Percentiles rank a stretch among this genome's conserved stretches.
Conservation (phyloP, 2,888 invertebrate genomes). For the Eupithecia pulchellata region DNA sequence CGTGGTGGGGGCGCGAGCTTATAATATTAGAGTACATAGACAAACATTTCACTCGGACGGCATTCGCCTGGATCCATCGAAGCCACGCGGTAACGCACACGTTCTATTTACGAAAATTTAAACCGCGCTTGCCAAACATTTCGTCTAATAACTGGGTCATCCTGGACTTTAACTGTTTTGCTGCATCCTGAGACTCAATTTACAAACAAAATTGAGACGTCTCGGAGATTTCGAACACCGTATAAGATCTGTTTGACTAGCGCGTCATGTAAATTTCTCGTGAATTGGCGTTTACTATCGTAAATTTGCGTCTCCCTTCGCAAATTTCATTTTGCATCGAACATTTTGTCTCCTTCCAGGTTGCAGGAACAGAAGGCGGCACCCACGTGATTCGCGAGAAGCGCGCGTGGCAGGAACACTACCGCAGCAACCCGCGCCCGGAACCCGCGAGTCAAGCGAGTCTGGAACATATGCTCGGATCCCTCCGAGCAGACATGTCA, state of each 20-base stretch:
- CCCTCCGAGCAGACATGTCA: conserved; percentile 98
- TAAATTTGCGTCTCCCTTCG: conserved; percentile 9
- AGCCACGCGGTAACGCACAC: conserved; percentile 71
- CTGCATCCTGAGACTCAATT: conserved; percentile 1
- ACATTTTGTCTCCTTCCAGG: conserved; percentile 57
- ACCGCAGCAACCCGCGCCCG: conserved; percentile 85
- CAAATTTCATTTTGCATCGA: neutral
- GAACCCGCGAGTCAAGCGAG: conserved; percentile 70
- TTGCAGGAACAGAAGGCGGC: conserved; percentile 78
- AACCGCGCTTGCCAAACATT: conserved; percentile 28
- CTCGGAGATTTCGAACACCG: neutral
- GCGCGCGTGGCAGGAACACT: conserved; percentile 83
- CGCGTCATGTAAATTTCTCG: neutral
- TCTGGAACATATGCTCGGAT: conserved; percentile 95
- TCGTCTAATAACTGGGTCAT: conserved; percentile 4
- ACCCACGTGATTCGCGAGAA: conserved; percentile 88
- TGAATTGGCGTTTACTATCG: conserved; percentile 5
- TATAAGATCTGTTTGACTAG: neutral
- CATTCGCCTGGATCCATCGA: conserved; percentile 77
- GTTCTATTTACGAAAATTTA: conserved; percentile 55
- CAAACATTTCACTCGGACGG: conserved; percentile 80
- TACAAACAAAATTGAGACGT: neutral
- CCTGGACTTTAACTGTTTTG: neutral
- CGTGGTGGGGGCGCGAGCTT: conserved; percentile 80
- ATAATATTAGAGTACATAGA: conserved; percentile 85